Percentiles rank a stretch among this genome's conserved stretches.
Conservation (phyloP, 1,140 invertebrate species). For the Zophobas morio region DNA sequence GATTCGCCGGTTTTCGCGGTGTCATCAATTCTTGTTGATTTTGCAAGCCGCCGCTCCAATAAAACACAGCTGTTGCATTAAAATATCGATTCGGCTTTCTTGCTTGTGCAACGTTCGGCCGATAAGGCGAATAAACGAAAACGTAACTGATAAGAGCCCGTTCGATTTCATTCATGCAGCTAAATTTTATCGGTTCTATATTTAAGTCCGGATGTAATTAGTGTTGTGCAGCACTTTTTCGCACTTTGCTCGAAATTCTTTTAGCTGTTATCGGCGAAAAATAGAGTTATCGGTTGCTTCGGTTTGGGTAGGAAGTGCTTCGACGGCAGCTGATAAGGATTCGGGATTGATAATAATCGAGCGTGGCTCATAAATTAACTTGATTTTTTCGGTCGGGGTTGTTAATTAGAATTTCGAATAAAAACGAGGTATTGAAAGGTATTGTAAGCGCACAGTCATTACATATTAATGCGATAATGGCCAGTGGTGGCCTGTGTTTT, state of each 20-base stretch:
- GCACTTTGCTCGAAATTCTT: constrained; percentile 14
- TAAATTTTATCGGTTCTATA: constrained; percentile 12
- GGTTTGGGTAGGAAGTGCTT: constrained; percentile 18
- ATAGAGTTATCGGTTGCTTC: background rate
- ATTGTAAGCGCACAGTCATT: no score
- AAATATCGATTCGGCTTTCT: constrained; percentile 23
- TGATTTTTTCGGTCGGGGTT: no score
- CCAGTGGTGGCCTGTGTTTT: no score
- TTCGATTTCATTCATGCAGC: constrained; percentile 28
- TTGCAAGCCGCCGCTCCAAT: constrained; percentile 26
- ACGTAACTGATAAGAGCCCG: background rate
- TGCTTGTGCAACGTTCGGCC: constrained; percentile 9
- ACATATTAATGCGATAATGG: no score
- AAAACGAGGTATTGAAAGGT: no score
- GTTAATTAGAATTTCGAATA: no score
- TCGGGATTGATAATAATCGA: constrained; percentile 3
- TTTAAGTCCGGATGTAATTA: constrained; percentile 16
- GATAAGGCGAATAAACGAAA: constrained; percentile 17
- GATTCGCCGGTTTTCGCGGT: constrained; percentile 20
- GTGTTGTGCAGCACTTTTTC: constrained; percentile 9
- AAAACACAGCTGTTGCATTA: constrained; percentile 39
- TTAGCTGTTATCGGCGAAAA: constrained; percentile 9
- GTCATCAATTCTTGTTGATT: constrained; percentile 38
- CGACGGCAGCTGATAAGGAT: constrained; percentile 21
- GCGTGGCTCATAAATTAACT: no score